phyloP scores from a whole-genome alignment of 2,113 vertebrate species.

The Papio anubis region DNA sequence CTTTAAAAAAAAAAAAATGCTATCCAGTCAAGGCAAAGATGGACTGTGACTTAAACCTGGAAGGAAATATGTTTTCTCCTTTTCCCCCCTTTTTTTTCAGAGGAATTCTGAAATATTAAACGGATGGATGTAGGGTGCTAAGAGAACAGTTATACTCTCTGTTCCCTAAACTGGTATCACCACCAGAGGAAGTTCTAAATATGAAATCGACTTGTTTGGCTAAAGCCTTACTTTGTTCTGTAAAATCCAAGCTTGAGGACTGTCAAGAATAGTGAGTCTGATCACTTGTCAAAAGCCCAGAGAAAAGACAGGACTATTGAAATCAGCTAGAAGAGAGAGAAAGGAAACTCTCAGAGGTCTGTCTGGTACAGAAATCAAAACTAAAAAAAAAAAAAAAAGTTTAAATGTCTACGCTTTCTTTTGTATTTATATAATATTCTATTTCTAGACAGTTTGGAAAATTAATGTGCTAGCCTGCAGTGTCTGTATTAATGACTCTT shows the following conservation, averaged over 20 bases:
- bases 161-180: not conserved
- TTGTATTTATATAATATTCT: conserved; percentile 11
- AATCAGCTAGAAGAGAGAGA: conserved; percentile 47
- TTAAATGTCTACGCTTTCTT: conserved; percentile 6
- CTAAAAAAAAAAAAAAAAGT: not conserved
- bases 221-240: conserved; percentile 58
- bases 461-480: not conserved
- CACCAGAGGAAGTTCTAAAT: conserved; percentile 43
- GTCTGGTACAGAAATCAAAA: conserved; percentile 37
- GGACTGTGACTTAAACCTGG: conserved; percentile 18
- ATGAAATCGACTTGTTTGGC: conserved; percentile 55
- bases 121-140: not conserved
- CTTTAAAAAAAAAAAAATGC: not conserved
- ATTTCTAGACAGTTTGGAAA: not conserved
- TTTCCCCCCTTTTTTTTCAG: not conserved
- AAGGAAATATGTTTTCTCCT: conserved; percentile 27
- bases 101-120: conserved; percentile 33
- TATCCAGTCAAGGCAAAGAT: conserved; percentile 10
- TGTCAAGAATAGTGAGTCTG: conserved; percentile 41
- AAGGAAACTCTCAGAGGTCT: conserved; percentile 14
- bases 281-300: conserved; percentile 46
- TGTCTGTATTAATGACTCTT: not conserved
- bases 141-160: conserved; percentile 36
- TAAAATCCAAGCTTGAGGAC: conserved; percentile 22
- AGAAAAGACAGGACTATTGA: conserved; percentile 39